Conservation (phyloP, 2,888 invertebrate species). For the Acronicta aceris region DNA sequence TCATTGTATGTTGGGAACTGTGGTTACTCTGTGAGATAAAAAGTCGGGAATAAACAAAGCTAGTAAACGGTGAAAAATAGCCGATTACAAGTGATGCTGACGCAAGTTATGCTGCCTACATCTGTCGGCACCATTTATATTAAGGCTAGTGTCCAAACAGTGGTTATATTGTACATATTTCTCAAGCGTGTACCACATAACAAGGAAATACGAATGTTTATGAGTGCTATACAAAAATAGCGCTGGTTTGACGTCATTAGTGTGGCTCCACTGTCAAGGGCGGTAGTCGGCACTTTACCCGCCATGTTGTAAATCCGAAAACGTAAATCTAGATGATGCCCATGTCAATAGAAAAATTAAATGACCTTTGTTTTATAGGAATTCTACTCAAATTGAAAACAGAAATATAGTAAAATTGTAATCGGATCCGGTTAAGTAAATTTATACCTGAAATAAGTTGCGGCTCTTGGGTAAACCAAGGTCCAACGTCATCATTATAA, state of each 20-base stretch:
- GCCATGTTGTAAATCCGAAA: slow-evolving; percentile 19
- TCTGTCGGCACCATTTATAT: slow-evolving; percentile 17
- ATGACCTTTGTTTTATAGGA: too few species aligned
- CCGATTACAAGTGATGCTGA: slow-evolving; percentile 16
- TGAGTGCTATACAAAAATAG: slow-evolving; percentile 57
- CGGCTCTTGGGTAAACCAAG: too few species aligned
- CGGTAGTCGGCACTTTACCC: slow-evolving; percentile 32
- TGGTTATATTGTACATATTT: slow-evolving; percentile 26
- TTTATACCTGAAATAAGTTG: too few species aligned
- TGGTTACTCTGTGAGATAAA: slow-evolving; percentile 14
- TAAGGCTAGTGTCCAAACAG: slow-evolving; percentile 24
- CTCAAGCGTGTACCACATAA: slow-evolving; percentile 37
- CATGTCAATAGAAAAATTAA: too few species aligned
- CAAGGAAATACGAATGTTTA: slow-evolving; percentile 64
- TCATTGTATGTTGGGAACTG: slow-evolving; percentile 11
- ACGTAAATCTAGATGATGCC: slow-evolving; percentile 24
- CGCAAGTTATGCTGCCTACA: slow-evolving; percentile 26
- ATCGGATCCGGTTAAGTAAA: too few species aligned
- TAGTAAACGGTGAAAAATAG: slow-evolving; percentile 19
- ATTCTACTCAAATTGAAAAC: too few species aligned
- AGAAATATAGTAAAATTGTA: too few species aligned
- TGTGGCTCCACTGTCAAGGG: slow-evolving; percentile 60
- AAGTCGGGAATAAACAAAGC: slow-evolving; percentile 10
- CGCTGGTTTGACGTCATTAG: slow-evolving; percentile 54
- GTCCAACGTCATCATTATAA: too few species aligned